These are phyloP conservation scores for Ectemnius lituratus DNA, from an alignment of 2,888 invertebrate species.

Conservation along the genomic window DNA sequence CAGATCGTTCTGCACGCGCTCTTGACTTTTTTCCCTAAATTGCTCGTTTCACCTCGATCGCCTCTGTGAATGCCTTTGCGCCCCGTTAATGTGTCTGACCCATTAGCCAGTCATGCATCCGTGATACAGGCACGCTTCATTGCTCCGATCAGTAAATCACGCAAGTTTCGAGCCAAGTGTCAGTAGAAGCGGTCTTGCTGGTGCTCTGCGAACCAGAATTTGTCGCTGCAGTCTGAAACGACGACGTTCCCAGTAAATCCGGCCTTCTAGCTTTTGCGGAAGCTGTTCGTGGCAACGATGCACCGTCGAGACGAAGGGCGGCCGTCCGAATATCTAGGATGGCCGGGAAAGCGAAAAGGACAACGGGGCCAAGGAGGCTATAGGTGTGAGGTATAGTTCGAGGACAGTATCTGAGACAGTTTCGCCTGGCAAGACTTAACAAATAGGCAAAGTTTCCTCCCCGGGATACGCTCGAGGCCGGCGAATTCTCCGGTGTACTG, in stretches of 20 bases:
- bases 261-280: slow-evolving; percentile 21
- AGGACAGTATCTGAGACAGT: slow-evolving; percentile 74
- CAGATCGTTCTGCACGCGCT: slow-evolving; percentile 26
- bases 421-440: slow-evolving; percentile 76
- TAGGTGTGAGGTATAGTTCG: slow-evolving; percentile 65
- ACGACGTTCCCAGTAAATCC: slow-evolving; percentile 4
- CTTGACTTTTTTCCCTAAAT: slow-evolving; percentile 2
- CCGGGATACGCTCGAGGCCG: slow-evolving; percentile 58
- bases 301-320: slow-evolving; percentile 36
- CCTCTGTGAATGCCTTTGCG: not conserved
- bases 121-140: not conserved
- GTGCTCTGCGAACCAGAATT: not conserved
- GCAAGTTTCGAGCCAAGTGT: not conserved
- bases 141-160: not conserved
- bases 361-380: slow-evolving; percentile 53
- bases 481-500: slow-evolving; percentile 69
- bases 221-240: not conserved
- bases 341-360: slow-evolving; percentile 39
- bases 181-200: not conserved
- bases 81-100: not conserved
- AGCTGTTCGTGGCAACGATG: slow-evolving; percentile 39
- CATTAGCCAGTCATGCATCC: no score
- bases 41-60: not conserved
- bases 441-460: slow-evolving; percentile 77
- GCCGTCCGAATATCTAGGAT: slow-evolving; percentile 10